Conservation (phyloP, 1,140 invertebrate species). For the Eriosoma lanigerum region DNA sequence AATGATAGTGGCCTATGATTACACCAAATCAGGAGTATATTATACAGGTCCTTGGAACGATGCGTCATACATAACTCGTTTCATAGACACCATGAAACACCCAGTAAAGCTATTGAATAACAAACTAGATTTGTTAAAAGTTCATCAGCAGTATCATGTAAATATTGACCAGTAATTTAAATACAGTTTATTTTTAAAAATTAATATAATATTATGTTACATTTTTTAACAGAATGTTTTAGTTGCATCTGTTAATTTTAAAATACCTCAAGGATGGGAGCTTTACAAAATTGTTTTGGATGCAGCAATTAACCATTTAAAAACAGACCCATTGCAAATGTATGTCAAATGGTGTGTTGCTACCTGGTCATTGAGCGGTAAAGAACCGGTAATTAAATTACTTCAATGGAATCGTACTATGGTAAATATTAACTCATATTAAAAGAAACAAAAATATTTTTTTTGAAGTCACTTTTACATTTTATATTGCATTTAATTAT, state of each 20-base stretch:
- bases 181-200: too few relatives aligned
- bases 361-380: conserved; percentile 15
- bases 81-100: conserved; percentile 62
- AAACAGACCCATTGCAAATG: conserved; percentile 24
- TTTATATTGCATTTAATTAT: too few relatives aligned
- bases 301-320: conserved; percentile 31
- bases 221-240: conserved; percentile 49
- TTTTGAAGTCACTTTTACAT: neutral
- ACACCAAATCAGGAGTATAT: conserved; percentile 67
- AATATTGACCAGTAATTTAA: conserved; percentile 60
- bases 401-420: conserved; percentile 34
- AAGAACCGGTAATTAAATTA: conserved; percentile 40
- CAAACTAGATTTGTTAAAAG: conserved; percentile 63
- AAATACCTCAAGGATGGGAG: conserved; percentile 19
- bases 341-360: conserved; percentile 40
- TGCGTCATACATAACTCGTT: conserved; percentile 56
- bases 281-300: conserved; percentile 31
- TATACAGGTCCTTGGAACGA: conserved; percentile 71
- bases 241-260: conserved; percentile 28
- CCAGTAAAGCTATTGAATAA: conserved; percentile 71
- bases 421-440: conserved; percentile 3
- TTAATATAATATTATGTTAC: neutral
- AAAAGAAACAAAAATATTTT: neutral
- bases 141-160: conserved; percentile 67
- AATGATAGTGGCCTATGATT: conserved; percentile 72